Evolutionary conservation across 2,113 vertebrate genomes (phyloP).

Genomic region (Pithys albifrons): DNA sequence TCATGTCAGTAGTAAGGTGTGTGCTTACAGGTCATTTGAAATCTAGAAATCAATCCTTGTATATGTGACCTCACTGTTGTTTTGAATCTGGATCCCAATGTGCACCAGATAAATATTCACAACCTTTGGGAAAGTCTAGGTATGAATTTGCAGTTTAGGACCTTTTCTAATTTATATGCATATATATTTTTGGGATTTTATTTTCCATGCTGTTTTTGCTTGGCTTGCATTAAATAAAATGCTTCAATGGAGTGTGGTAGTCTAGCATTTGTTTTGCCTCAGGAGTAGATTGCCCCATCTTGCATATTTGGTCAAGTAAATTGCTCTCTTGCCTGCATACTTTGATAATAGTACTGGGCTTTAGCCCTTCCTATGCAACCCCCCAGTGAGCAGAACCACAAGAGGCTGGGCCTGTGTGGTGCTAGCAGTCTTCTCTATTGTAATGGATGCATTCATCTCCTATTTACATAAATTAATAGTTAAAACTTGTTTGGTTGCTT

Average conservation of each 20-base stretch:
- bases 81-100: neutral
- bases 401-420: neutral
- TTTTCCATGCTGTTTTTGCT: constrained; percentile 58
- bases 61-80: neutral
- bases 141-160: neutral
- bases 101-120: constrained; percentile 22
- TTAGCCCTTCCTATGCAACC: constrained; percentile 18
- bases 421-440: constrained; percentile 21
- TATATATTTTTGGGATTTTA: neutral
- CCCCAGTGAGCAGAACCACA: constrained; percentile 25
- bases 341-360: constrained; percentile 12
- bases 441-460: constrained; percentile 45
- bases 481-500: constrained; percentile 77
- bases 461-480: constrained; percentile 78
- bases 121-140: neutral
- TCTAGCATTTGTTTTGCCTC: constrained; percentile 70
- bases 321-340: constrained; percentile 56
- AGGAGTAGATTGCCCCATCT: constrained; percentile 63
- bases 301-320: constrained; percentile 67
- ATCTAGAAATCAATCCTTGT: neutral
- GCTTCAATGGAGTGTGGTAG: constrained; percentile 64
- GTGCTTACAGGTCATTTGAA: neutral
- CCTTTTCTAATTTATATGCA: constrained; percentile 41
- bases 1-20: neutral
- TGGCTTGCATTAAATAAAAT: constrained; percentile 66